phyloP scores from a whole-genome alignment of 1,140 invertebrate genomes.

The Whitmania pigra region DNA sequence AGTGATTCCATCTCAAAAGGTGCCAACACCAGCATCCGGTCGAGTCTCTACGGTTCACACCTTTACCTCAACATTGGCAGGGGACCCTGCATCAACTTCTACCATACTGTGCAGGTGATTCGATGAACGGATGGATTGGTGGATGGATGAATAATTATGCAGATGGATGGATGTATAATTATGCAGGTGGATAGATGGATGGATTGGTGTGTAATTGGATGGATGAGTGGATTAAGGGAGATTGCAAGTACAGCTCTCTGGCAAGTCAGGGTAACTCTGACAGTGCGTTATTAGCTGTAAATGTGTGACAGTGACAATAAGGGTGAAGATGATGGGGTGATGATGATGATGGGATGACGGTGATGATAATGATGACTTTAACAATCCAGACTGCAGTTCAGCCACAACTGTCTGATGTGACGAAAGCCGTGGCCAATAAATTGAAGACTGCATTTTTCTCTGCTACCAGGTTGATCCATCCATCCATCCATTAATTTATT shows the following conservation, averaged over 20 bases:
- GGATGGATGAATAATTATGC: not conserved
- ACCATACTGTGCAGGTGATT: constrained; percentile 63
- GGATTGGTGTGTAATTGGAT: too few relatives aligned
- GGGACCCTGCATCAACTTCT: constrained; percentile 72
- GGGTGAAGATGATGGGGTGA: not conserved
- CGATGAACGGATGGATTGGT: not conserved
- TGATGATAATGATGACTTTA: not conserved
- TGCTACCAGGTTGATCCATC: constrained; percentile 57
- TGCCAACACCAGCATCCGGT: constrained; percentile 56
- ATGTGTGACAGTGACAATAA: not conserved
- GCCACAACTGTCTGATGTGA: constrained; percentile 65
- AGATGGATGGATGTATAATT: not conserved
- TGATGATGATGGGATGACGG: not conserved
- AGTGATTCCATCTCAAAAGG: constrained; percentile 66
- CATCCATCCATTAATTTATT: not conserved
- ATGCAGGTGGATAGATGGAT: not conserved
- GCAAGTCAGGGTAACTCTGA: too few relatives aligned
- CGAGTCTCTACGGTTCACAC: constrained; percentile 61
- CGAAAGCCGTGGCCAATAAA: constrained; percentile 73
- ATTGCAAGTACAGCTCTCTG: not conserved
- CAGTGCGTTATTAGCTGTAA: not conserved
- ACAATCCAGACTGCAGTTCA: constrained; percentile 52
- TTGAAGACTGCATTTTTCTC: constrained; percentile 57
- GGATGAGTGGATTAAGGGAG: not conserved
- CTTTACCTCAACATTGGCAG: constrained; percentile 66